Conservation (phyloP, 2,113 vertebrate species). For the Nyctibius bracteatus region DNA sequence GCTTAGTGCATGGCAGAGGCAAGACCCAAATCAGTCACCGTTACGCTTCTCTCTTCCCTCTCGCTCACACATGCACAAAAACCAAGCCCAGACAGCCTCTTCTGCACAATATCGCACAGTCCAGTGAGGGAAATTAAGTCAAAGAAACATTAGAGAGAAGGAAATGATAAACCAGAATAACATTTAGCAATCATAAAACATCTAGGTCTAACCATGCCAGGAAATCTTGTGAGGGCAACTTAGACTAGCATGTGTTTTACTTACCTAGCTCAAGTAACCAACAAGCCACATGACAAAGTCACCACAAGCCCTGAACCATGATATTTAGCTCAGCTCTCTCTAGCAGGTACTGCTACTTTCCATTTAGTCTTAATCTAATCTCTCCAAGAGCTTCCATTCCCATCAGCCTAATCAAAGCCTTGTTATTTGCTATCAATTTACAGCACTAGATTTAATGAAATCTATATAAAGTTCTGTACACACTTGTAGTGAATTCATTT, state of each 20-base stretch:
- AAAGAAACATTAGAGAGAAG: background rate
- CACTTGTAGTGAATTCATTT: background rate
- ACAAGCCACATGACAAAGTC: background rate
- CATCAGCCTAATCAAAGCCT: background rate
- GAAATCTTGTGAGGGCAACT: background rate
- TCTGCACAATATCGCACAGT: background rate
- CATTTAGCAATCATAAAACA: background rate
- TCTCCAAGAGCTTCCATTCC: background rate
- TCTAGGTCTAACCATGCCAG: background rate
- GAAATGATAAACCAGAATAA: background rate
- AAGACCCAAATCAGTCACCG: background rate
- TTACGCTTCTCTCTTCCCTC: background rate
- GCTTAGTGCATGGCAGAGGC: rapidly evolving
- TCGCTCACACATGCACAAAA: background rate
- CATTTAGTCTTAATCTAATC: background rate
- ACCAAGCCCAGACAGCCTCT: background rate
- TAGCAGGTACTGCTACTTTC: background rate
- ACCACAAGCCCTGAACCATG: background rate
- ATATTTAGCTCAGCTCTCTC: background rate
- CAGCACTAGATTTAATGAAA: background rate
- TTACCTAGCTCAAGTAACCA: background rate
- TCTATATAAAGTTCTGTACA: background rate
- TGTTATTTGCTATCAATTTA: background rate
- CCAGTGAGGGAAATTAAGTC: background rate
- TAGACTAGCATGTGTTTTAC: background rate